A percentile compares a stretch with the other conserved stretches of the same genome.
Evolutionary conservation across 2,888 invertebrate species (phyloP).

Genomic region (Podabrus alpinus): DNA sequence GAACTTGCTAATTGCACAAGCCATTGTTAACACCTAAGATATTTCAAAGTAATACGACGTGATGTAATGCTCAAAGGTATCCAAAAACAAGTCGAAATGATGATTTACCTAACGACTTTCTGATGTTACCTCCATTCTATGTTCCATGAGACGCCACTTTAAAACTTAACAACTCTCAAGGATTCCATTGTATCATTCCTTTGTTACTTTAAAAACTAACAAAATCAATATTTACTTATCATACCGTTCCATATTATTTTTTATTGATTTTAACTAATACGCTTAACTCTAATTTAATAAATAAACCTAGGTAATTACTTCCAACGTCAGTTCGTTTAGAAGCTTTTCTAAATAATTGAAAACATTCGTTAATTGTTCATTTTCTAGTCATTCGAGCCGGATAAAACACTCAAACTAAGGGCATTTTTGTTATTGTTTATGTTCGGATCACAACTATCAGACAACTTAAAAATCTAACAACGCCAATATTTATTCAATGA

Average conservation of each 20-base stretch:
- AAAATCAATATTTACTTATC: background rate
- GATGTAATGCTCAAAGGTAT: slow-evolving; percentile 32
- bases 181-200: background rate
- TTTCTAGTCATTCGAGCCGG: background rate
- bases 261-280: background rate
- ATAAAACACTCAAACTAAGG: background rate
- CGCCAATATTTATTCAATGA: background rate
- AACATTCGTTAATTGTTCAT: background rate
- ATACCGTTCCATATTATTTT: background rate
- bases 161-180: background rate
- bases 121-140: background rate
- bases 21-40: slow-evolving; percentile 37
- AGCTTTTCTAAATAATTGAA: background rate
- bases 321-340: background rate
- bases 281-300: background rate
- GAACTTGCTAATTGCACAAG: slow-evolving; percentile 42
- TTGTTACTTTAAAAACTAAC: background rate
- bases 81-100: slow-evolving; percentile 43
- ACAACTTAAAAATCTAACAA: background rate
- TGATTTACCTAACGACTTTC: background rate
- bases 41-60: slow-evolving; percentile 32
- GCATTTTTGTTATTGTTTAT: background rate
- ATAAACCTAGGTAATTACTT: background rate
- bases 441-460: background rate
- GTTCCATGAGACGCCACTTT: background rate